Percentiles rank a stretch among this genome's conserved stretches.
Conservation (phyloP, 2,113 vertebrate genomes). For the Takifugu bimaculatus region DNA sequence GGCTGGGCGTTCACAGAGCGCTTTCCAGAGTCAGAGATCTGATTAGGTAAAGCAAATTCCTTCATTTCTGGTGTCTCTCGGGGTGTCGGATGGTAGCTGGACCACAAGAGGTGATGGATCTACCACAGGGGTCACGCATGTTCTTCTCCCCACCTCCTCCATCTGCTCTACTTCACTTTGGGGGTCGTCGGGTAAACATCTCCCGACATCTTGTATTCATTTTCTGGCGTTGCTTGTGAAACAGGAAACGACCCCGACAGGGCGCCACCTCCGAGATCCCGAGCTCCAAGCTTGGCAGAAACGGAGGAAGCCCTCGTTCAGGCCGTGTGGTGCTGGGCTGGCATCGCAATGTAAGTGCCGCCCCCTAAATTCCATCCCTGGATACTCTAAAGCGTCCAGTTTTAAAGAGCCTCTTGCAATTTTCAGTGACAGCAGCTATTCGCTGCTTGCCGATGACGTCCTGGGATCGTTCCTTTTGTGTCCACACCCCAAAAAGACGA, state of each 20-base stretch:
- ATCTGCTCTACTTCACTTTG: background rate
- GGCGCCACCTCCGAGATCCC: slow-evolving; percentile 8
- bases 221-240: slow-evolving; percentile 8
- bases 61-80: slow-evolving; percentile 27
- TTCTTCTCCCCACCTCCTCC: background rate
- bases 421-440: slow-evolving; percentile 76
- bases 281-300: slow-evolving; percentile 76
- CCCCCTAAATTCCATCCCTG: background rate
- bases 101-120: background rate
- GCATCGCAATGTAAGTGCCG: slow-evolving; percentile 78
- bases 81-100: slow-evolving; percentile 31
- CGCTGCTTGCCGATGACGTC: slow-evolving; percentile 80
- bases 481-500: slow-evolving; percentile 71
- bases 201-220: background rate
- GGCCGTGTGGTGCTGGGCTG: slow-evolving; percentile 86
- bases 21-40: slow-evolving; percentile 68
- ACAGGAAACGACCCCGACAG: slow-evolving; percentile 61
- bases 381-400: background rate
- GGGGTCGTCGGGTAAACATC: background rate
- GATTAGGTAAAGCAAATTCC: slow-evolving; percentile 68
- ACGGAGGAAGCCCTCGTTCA: slow-evolving; percentile 82
- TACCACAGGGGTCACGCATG: slow-evolving; percentile 7
- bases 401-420: background rate
- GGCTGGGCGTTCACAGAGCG: slow-evolving; percentile 66
- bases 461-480: slow-evolving; percentile 86